phyloP scores from a whole-genome alignment of 2,888 invertebrate genomes.

The Marasmarcha lunaedactyla region DNA sequence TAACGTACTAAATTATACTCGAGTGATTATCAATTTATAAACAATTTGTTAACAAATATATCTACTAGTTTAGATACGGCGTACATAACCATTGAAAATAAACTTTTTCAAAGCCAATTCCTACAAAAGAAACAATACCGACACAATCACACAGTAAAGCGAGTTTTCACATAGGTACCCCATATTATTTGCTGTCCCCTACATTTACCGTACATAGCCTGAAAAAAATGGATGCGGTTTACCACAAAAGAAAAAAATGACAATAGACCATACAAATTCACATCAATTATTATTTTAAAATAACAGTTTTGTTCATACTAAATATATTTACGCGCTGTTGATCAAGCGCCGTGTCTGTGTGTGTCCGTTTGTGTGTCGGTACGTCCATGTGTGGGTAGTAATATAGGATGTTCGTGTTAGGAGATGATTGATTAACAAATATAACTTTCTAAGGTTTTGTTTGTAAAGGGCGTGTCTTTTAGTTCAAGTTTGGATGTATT shows the following conservation, averaged over 20 bases:
- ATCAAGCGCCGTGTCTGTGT: constrained; percentile 21
- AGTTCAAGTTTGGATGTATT: constrained; percentile 5
- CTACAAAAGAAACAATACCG: too few relatives aligned
- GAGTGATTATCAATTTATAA: too few relatives aligned
- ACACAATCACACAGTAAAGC: too few relatives aligned
- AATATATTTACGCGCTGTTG: constrained; percentile 62
- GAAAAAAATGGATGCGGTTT: constrained; percentile 31
- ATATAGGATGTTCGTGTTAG: constrained; percentile 46
- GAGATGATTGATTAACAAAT: constrained; percentile 49
- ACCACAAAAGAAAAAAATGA: constrained; percentile 49
- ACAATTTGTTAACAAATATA: too few relatives aligned
- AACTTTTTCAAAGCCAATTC: too few relatives aligned
- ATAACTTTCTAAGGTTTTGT: constrained; percentile 35
- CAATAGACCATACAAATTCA: constrained; percentile 42
- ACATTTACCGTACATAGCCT: constrained; percentile 19
- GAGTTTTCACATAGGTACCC: too few relatives aligned
- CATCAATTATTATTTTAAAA: constrained; percentile 68
- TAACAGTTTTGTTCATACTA: constrained; percentile 68
- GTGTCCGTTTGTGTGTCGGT: too few relatives aligned
- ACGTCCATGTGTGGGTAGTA: constrained; percentile 19
- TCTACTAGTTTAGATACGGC: too few relatives aligned
- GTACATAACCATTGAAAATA: too few relatives aligned
- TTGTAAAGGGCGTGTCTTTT: constrained; percentile 25
- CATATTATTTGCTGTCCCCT: constrained; percentile 14
- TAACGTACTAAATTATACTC: too few relatives aligned